A percentile compares a stretch with the other conserved stretches of the same genome.
phyloP scores from a whole-genome alignment of 2,797 vertebrate genomes.

The Pantherophis alleghaniensis region DNA sequence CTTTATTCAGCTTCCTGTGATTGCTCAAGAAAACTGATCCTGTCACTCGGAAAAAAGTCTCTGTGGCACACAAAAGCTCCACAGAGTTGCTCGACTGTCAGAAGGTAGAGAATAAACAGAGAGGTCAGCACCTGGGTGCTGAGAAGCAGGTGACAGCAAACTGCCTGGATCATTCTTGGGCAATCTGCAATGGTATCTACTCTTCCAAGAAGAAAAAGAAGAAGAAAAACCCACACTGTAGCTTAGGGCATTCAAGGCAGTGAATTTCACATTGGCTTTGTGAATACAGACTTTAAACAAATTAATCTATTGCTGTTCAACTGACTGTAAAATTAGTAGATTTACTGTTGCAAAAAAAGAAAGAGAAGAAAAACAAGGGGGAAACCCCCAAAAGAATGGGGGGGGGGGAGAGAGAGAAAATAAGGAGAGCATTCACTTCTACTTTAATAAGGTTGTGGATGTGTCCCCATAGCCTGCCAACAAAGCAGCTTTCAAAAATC shows the following conservation, averaged over 20 bases:
- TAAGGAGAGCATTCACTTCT: constrained; percentile 68
- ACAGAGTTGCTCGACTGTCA: constrained; percentile 68
- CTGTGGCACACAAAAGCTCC: constrained; percentile 74
- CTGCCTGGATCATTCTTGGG: constrained; percentile 63
- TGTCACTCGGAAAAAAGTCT: constrained; percentile 70
- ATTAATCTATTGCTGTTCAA: constrained; percentile 92
- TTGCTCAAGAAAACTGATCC: constrained; percentile 66
- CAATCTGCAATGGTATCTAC: constrained; percentile 73
- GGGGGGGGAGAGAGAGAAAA: not conserved
- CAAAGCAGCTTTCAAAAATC: constrained; percentile 76
- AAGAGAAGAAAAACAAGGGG: not conserved
- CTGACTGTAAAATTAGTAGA: constrained; percentile 94
- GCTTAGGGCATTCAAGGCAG: constrained; percentile 82
- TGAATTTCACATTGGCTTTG: constrained; percentile 86
- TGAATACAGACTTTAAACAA: constrained; percentile 86
- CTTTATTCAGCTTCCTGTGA: constrained; percentile 77
- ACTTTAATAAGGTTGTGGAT: constrained; percentile 75
- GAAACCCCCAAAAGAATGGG: not conserved
- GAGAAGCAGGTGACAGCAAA: constrained; percentile 82
- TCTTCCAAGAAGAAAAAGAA: constrained; percentile 35
- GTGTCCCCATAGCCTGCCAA: constrained; percentile 66
- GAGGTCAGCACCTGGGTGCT: constrained; percentile 81
- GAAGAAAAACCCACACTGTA: constrained; percentile 64
- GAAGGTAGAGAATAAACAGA: constrained; percentile 67
- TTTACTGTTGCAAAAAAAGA: constrained; percentile 77